Evolutionary conservation across 2,888 invertebrate genomes (phyloP).

Genomic region (Orthosia gracilis): DNA sequence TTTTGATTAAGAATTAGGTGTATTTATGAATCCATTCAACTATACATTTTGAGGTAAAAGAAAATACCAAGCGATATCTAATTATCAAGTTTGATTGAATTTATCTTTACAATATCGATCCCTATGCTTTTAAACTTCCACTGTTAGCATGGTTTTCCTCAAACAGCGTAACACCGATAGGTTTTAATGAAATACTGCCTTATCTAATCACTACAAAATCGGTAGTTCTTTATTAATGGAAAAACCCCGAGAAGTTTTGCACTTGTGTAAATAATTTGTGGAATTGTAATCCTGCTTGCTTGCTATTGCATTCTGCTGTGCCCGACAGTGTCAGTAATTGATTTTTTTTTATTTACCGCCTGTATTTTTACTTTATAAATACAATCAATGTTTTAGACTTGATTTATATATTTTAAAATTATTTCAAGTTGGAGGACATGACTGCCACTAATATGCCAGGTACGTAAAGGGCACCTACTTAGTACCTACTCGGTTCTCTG

Average conservation of each 20-base stretch:
- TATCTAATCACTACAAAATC: slow-evolving; percentile 12
- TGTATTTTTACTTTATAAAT: no score
- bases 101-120: not conserved
- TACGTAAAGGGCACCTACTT: no score
- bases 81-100: not conserved
- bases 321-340: no score
- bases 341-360: no score
- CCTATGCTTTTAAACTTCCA: not conserved
- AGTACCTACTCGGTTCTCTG: no score
- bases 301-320: no score
- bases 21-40: not conserved
- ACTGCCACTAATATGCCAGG: no score
- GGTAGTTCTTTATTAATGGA: not conserved
- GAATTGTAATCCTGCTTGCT: not conserved
- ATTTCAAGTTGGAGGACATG: no score
- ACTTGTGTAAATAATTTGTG: not conserved
- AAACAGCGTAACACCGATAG: not conserved
- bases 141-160: not conserved
- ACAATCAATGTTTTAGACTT: no score
- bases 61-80: not conserved
- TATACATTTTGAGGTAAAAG: no score
- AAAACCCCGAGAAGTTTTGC: not conserved
- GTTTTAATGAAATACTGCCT: not conserved
- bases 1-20: not conserved
- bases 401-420: no score